Conservation (phyloP, 2,888 invertebrate species). For the Axea sp. region DNA sequence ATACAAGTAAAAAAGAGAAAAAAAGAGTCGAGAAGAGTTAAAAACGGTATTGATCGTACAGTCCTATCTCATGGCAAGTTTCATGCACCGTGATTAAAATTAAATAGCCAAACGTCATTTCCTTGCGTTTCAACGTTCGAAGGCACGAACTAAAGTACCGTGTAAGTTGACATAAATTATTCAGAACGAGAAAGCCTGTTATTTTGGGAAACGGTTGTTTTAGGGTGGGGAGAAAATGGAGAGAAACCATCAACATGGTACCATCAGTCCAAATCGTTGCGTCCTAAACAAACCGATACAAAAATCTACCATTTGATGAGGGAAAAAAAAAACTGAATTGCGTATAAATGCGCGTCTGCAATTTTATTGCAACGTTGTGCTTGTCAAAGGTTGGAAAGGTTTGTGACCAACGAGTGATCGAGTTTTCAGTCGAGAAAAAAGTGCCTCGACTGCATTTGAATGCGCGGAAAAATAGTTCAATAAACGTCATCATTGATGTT, state of each 20-base stretch:
- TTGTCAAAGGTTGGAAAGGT: slow-evolving; percentile 2
- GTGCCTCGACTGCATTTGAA: slow-evolving; percentile 38
- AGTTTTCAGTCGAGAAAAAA: slow-evolving; percentile 33
- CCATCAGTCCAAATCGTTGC: not conserved
- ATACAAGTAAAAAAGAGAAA: too few species aligned
- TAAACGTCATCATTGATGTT: slow-evolving; percentile 45
- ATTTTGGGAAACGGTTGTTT: slow-evolving; percentile 50
- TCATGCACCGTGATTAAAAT: slow-evolving; percentile 9
- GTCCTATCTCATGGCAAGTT: not conserved
- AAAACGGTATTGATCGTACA: slow-evolving; percentile 10
- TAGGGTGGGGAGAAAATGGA: slow-evolving; percentile 39
- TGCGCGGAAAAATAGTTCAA: slow-evolving; percentile 42
- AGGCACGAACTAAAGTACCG: slow-evolving; percentile 15
- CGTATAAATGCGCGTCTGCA: slow-evolving; percentile 4
- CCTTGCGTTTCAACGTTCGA: slow-evolving; percentile 2
- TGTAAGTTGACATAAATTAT: slow-evolving; percentile 34
- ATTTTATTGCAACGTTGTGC: slow-evolving; percentile 21
- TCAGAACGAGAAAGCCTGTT: slow-evolving; percentile 59
- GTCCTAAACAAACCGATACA: not conserved
- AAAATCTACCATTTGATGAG: slow-evolving; percentile 8
- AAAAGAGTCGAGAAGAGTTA: too few species aligned
- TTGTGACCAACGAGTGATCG: slow-evolving; percentile 43
- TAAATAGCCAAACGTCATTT: slow-evolving; percentile 23
- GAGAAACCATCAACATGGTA: too few species aligned
- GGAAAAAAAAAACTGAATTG: too few species aligned